Evolutionary conservation across 1,140 invertebrate genomes (phyloP).

Genomic region (Platorchestia sp.): DNA sequence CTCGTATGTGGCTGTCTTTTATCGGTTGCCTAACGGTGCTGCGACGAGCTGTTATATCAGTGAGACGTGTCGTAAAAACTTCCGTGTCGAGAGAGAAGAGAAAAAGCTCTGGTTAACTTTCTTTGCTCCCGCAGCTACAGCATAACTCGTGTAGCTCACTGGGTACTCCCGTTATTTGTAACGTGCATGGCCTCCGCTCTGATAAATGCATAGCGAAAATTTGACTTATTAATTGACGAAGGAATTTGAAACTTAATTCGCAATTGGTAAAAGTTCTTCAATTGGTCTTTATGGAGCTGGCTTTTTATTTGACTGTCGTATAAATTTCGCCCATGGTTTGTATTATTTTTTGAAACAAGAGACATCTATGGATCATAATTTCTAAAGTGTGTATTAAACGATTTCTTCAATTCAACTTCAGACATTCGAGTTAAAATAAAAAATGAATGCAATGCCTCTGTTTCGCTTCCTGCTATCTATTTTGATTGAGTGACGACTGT

Average conservation of each 20-base stretch:
- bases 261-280: neutral
- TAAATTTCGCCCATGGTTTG: neutral
- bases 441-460: too few relatives aligned
- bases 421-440: too few relatives aligned
- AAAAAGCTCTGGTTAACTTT: neutral
- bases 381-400: too few relatives aligned
- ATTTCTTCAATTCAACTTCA: too few relatives aligned
- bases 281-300: neutral
- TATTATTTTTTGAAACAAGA: too few relatives aligned
- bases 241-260: neutral
- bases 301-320: neutral
- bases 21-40: neutral
- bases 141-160: neutral
- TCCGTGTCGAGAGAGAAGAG: neutral
- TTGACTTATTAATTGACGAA: too few relatives aligned
- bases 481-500: too few relatives aligned
- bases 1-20: neutral
- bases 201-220: too few relatives aligned
- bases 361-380: too few relatives aligned
- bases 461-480: too few relatives aligned
- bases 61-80: constrained; percentile 11
- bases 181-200: too few relatives aligned
- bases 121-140: neutral
- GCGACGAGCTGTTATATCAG: constrained; percentile 31
- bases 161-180: neutral